phyloP scores from a whole-genome alignment of 2,888 invertebrate species.

The Sympetrum striolatum region DNA sequence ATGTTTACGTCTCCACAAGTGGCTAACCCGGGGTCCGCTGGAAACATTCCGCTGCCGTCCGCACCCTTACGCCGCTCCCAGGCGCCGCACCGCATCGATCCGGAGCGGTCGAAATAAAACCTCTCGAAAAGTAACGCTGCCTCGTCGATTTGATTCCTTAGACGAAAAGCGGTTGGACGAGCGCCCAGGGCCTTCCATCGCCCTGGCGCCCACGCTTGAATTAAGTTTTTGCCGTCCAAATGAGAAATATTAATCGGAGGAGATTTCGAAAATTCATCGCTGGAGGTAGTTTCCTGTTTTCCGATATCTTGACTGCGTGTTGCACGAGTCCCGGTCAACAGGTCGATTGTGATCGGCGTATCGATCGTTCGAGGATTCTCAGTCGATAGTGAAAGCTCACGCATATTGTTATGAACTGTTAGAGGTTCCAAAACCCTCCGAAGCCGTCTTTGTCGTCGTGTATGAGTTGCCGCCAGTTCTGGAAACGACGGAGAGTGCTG shows the following conservation, averaged over 20 bases:
- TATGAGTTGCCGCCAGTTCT: no score
- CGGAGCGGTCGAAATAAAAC: no score
- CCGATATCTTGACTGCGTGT: background rate
- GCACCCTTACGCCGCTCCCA: background rate
- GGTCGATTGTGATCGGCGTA: background rate
- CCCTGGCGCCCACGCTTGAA: background rate
- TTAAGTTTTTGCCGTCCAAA: no score
- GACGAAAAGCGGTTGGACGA: no score
- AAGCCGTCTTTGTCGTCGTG: no score
- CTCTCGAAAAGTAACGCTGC: no score
- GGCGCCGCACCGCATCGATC: no score
- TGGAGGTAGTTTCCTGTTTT: background rate
- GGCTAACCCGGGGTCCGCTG: background rate
- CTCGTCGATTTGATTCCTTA: no score
- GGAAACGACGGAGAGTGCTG: no score
- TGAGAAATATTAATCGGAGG: background rate
- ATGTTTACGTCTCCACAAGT: background rate
- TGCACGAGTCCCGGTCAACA: background rate
- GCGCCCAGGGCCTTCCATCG: background rate
- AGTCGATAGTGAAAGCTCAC: background rate
- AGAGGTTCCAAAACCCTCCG: no score
- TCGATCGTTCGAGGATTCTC: background rate
- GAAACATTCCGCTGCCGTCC: background rate
- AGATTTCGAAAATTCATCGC: background rate
- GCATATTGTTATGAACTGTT: background rate